Evolutionary conservation across 2,888 invertebrate species (phyloP), one percentile per base, ranked within the genome.

Genomic region (Catocala sponsa): DNA sequence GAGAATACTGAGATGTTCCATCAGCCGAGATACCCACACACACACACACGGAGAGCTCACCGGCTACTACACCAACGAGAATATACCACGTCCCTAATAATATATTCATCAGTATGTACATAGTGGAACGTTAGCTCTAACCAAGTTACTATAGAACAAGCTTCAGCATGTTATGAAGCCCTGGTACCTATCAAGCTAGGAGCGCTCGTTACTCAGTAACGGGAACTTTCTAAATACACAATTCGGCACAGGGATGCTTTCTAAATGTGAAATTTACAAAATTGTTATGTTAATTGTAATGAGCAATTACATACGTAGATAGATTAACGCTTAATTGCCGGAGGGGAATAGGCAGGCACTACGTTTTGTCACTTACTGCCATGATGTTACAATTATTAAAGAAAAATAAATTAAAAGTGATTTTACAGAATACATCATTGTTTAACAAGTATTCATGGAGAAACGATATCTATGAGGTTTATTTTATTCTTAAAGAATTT

Each of bases 61-160:
- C 51, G 56, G 15, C 56, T 70, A 68, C 65, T 72, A 68, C 65
- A 58, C 42, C 61, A 59, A 25, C 2, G 60, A 64, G 68, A 68
- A 60, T 63, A 63, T 58, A 68, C 65, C 50, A 51, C 25, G 48
- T 50, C 10, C 50, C 61, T 58, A 52, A 62, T 77, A 70, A 74
- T 72, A 55, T 76, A 76, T 76, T 76, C 72, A 72, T 54, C 65
- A 62, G 60, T 69, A 67, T 41, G 60, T 60, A 63, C 55, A 25
- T 53, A 71, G 47, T 15, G 56, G 53, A 72, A 64, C 48, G 69
- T 67, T 72, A 59, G 72, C 59, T 61, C 54, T 47, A 59, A 59
- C 52, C 55, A 62, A 74, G 75, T 68, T 74, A 65, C 61, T 74
- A 48, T 56, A 63, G 59, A 7, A 38, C 35, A 54, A 63, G 59